phyloP scores from a whole-genome alignment of 1,140 invertebrate species.

The Drosophila obscura region DNA sequence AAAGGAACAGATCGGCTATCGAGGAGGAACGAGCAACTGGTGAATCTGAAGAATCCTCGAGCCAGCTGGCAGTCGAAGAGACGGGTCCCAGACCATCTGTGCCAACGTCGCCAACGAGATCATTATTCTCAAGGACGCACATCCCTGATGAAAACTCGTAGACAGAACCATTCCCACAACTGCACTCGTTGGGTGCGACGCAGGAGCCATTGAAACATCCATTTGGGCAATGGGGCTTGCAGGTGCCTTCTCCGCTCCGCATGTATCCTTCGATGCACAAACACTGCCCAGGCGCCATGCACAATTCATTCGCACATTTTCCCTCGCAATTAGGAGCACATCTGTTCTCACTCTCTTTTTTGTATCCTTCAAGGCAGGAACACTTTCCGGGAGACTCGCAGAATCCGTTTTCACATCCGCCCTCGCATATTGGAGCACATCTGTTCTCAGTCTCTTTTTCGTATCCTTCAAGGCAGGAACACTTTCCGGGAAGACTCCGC shows the following conservation, averaged over 20 bases:
- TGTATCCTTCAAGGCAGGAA: slow-evolving; percentile 9
- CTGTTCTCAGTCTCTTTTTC: neutral
- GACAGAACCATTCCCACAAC: slow-evolving; percentile 1
- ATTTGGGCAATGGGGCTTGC: neutral
- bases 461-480: slow-evolving; percentile 8
- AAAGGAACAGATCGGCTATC: too few relatives aligned
- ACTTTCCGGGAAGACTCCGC: neutral
- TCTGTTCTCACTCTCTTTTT: neutral
- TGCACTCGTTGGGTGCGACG: slow-evolving; percentile 3
- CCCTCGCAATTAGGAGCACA: slow-evolving; percentile 14
- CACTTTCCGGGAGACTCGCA: slow-evolving; percentile 28
- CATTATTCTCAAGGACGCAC: neutral
- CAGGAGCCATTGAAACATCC: slow-evolving; percentile 9
- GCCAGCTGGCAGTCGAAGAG: too few relatives aligned
- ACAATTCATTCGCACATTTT: slow-evolving; percentile 20
- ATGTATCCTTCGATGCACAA: neutral
- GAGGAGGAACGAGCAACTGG: neutral
- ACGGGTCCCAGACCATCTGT: too few relatives aligned
- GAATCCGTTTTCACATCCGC: slow-evolving; percentile 33
- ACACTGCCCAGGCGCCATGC: slow-evolving; percentile 7
- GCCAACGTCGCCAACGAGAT: too few relatives aligned
- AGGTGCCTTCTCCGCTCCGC: neutral
- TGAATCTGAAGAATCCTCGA: neutral
- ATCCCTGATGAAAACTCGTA: neutral
- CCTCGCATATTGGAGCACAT: slow-evolving; percentile 14